Evolutionary conservation across 1,140 invertebrate genomes (phyloP).

Genomic region (Nylanderia fulva): DNA sequence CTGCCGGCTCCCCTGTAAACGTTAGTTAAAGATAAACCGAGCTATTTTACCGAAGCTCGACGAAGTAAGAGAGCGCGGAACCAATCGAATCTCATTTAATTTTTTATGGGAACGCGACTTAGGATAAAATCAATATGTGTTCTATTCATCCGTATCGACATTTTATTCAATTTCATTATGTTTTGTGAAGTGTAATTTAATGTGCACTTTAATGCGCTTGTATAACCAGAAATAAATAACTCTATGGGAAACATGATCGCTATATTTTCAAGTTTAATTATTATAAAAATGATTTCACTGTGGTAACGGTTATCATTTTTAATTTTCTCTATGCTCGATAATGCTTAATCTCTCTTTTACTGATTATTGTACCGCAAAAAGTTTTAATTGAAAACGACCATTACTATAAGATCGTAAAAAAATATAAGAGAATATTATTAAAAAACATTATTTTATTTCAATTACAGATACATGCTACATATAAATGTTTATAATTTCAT

Average conservation of each 20-base stretch:
- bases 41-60: too few relatives aligned
- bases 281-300: background rate
- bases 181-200: too few relatives aligned
- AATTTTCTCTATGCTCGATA: background rate
- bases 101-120: background rate
- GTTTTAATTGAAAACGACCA: background rate
- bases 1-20: background rate
- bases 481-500: background rate
- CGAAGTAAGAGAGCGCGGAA: too few relatives aligned
- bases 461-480: background rate
- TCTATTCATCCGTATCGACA: background rate
- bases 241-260: background rate
- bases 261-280: conserved; percentile 7
- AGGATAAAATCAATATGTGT: background rate
- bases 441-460: background rate
- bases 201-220: too few relatives aligned
- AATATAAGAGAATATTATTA: background rate
- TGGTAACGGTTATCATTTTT: too few relatives aligned
- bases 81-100: background rate
- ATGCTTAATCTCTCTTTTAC: background rate
- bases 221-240: background rate
- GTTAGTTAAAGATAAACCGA: background rate
- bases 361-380: too few relatives aligned
- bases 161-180: too few relatives aligned
- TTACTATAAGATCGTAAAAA: background rate